Evolutionary conservation across 2,113 vertebrate species (phyloP), one percentile per base, ranked within the genome.

Genomic region (Urocynchramus pylzowi): DNA sequence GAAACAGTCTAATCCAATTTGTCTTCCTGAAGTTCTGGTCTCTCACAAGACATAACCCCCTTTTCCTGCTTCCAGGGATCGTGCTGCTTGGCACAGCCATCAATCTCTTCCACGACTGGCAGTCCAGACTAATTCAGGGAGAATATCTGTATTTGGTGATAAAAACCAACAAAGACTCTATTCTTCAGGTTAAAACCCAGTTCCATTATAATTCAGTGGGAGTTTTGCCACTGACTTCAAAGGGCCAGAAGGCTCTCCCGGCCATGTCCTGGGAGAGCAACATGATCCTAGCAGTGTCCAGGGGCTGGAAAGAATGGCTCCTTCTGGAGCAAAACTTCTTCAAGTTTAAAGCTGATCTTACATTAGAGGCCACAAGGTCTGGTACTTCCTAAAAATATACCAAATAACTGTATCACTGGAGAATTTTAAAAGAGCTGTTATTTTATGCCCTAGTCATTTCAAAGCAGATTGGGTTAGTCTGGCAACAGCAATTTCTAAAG

Each of bases 401-500:
- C 90, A 84, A 96, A 95, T 84, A 92, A 81, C 90, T 92, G 44
- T 60, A 92, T 57, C 92, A 73, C 80, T 54, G 61, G 88, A 93
- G 95, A 90, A 81, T 96, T 96, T 90, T 76, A 68, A 84, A 93
- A 96, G 85, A 89, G 83, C 84, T 88, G 80, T 61, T 95, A 84
- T 96, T 97, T 96, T 93, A 95, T 96, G 90, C 87, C 39, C 91
- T 70, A 28, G 84, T 75, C 92, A 49, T 95, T 96, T 89, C 88
- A 87, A 93, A 90, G 93, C 76, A 97, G 96, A 95, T 93, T 87
- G 87, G 82, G 95, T 93, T 94, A 87, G 68, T 74, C 94, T 97
- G 92, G 76, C 90, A 96, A 97, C 95, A 96, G 87, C 91, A 50
- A 63, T 97, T 97, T 96, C 86, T 79, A 82, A 89, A 89, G 59